phyloP scores from a whole-genome alignment of 2,888 invertebrate genomes.

The Aleiodes testaceus region DNA sequence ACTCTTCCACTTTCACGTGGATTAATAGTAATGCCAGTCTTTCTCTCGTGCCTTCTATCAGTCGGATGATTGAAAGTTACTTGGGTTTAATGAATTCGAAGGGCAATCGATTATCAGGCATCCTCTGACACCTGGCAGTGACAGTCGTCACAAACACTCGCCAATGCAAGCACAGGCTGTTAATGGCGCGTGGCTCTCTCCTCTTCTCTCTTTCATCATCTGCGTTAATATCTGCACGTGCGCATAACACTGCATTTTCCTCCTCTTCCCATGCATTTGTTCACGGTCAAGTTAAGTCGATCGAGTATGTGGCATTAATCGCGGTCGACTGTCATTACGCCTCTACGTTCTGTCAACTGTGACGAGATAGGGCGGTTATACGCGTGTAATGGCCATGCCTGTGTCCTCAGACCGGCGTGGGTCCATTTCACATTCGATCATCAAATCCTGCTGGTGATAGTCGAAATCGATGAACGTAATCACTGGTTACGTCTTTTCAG shows the following conservation, averaged over 20 bases:
- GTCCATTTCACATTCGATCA: conserved; percentile 7
- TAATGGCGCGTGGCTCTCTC: conserved; percentile 33
- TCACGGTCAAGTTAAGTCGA: conserved; percentile 32
- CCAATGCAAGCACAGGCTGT: conserved; percentile 50
- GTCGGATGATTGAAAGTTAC: conserved; percentile 33
- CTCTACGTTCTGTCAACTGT: conserved; percentile 43
- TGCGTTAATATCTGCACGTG: conserved; percentile 46
- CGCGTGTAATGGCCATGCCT: conserved; percentile 23
- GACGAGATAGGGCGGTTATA: conserved; percentile 36
- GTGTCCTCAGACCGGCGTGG: not conserved
- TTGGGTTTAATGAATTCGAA: conserved; percentile 10
- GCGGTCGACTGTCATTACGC: conserved; percentile 46
- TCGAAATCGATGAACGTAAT: not conserved
- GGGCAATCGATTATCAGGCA: conserved; percentile 17
- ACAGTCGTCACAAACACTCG: conserved; percentile 59
- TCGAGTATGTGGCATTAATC: conserved; percentile 25
- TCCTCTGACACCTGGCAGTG: conserved; percentile 55
- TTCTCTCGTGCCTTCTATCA: not conserved
- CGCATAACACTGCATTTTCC: conserved; percentile 24
- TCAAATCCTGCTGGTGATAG: not conserved
- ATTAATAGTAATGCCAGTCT: not conserved
- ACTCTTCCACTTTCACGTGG: not conserved
- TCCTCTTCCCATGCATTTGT: conserved; percentile 30
- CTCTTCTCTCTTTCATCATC: conserved; percentile 48
- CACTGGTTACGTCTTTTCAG: too few relatives aligned